phyloP scores from a whole-genome alignment of 2,113 vertebrate genomes.

The Chelonoidis abingdonii region DNA sequence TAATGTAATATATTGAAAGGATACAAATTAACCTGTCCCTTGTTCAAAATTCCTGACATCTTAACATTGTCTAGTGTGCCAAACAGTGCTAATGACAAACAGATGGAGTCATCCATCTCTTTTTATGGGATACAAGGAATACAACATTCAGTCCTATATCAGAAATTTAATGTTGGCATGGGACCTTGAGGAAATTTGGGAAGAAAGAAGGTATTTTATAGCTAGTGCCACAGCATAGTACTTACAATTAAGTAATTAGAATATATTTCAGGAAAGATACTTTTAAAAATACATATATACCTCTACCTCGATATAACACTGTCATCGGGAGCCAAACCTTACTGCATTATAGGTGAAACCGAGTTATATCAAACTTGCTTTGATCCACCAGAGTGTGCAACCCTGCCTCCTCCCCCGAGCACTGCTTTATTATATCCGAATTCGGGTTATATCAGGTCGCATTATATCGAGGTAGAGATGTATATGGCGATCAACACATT shows the following conservation, averaged over 20 bases:
- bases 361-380: too few species aligned
- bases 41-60: not conserved
- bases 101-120: slow-evolving; percentile 49
- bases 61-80: not conserved
- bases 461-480: too few species aligned
- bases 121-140: slow-evolving; percentile 22
- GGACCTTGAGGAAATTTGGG: not conserved
- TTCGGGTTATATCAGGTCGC: too few species aligned
- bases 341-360: too few species aligned
- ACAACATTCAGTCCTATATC: slow-evolving; percentile 29
- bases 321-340: too few species aligned
- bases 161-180: not conserved
- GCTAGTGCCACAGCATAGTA: not conserved
- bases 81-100: not conserved
- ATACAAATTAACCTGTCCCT: not conserved
- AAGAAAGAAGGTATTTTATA: not conserved
- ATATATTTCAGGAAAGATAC: not conserved
- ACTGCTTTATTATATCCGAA: too few species aligned
- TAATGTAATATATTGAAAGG: not conserved
- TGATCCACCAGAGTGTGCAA: too few species aligned
- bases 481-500: not conserved
- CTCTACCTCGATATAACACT: too few species aligned
- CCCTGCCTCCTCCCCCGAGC: too few species aligned
- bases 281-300: not conserved
- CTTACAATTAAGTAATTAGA: not conserved